Evolutionary conservation across 2,797 vertebrate species (phyloP).

Genomic region (Podargus strigoides): DNA sequence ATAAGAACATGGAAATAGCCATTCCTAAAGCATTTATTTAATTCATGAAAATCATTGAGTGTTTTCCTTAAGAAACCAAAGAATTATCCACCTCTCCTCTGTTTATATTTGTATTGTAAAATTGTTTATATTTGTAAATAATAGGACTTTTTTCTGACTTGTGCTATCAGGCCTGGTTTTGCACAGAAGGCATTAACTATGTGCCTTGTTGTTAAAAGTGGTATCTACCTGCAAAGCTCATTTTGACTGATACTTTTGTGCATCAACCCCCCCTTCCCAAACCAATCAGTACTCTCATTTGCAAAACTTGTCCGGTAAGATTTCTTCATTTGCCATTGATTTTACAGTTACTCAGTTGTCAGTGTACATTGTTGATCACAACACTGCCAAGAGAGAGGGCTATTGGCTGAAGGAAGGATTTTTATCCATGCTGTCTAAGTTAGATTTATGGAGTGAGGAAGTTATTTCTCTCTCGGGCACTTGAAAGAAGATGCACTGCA

Average conservation of each 20-base stretch:
- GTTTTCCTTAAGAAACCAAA: neutral
- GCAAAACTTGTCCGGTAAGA: neutral
- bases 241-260: neutral
- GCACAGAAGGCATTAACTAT: neutral
- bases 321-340: neutral
- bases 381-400: neutral
- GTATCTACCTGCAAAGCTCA: neutral
- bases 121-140: neutral
- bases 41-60: neutral
- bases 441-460: neutral
- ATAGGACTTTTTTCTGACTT: neutral
- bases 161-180: neutral
- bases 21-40: no score
- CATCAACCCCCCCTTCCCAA: neutral
- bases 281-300: neutral
- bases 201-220: neutral
- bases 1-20: no score
- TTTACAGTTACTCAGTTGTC: neutral
- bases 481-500: neutral
- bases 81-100: rapidly evolving
- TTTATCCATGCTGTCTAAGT: neutral
- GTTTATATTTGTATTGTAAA: neutral
- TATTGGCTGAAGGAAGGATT: neutral
- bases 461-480: neutral
- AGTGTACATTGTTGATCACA: neutral